Conservation (phyloP, 2,113 vertebrate genomes). For the Naja naja region DNA sequence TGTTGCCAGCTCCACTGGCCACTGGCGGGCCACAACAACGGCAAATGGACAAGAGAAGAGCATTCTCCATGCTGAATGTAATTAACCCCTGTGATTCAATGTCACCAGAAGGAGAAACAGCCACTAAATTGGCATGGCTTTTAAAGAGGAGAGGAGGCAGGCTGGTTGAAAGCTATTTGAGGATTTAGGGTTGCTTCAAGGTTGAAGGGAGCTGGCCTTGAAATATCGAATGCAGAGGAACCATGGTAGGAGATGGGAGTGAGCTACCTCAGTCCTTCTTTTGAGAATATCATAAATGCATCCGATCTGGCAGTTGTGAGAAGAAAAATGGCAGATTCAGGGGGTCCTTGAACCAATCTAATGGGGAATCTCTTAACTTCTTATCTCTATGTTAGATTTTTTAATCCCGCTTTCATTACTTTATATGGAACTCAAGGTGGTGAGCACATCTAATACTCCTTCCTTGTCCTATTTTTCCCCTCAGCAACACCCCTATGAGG, state of each 20-base stretch:
- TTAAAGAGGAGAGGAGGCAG: not conserved
- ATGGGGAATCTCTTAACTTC: not conserved
- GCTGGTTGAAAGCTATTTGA: not conserved
- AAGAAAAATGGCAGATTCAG: not conserved
- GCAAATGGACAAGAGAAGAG: not conserved
- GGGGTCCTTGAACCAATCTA: not conserved
- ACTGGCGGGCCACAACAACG: too few relatives aligned
- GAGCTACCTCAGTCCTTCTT: not conserved
- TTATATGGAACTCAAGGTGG: too few relatives aligned
- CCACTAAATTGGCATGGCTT: not conserved
- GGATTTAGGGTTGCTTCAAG: not conserved
- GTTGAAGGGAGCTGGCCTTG: not conserved
- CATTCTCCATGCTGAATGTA: not conserved
- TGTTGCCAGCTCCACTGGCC: too few relatives aligned
- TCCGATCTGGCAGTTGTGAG: not conserved
- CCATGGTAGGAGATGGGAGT: not conserved
- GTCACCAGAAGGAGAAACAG: not conserved
- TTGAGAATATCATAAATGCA: not conserved
- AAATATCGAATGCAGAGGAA: not conserved
- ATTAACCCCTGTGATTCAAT: not conserved
- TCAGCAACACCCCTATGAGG: too few relatives aligned
- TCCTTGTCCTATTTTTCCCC: too few relatives aligned
- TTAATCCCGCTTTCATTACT: too few relatives aligned
- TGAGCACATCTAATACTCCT: too few relatives aligned
- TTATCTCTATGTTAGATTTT: not conserved